A percentile compares a stretch with the other conserved stretches of the same genome.
These are phyloP conservation scores for Adoxophyes honmai DNA, from an alignment of 1,140 invertebrate species.

Conservation along the genomic window DNA sequence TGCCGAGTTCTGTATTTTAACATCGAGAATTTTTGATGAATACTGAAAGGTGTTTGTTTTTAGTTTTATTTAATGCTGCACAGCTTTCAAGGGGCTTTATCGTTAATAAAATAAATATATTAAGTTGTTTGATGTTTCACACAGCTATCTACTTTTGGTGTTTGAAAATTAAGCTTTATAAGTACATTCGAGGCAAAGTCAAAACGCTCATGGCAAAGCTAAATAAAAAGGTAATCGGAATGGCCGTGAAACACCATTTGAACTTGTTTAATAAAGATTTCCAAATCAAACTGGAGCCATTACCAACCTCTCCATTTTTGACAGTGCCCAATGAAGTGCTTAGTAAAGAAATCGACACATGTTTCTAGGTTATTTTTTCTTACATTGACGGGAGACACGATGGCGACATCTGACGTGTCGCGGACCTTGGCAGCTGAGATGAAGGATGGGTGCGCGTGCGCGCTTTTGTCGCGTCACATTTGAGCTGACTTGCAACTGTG, in stretches of 20 bases:
- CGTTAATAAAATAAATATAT: too few species aligned
- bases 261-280: not conserved
- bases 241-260: not conserved
- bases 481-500: not conserved
- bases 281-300: slow-evolving; percentile 2
- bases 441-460: slow-evolving; percentile 4
- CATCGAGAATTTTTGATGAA: too few species aligned
- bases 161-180: too few species aligned
- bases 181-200: too few species aligned
- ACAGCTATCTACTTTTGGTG: too few species aligned
- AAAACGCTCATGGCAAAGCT: not conserved
- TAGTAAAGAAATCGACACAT: slow-evolving; percentile 4
- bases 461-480: not conserved
- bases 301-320: slow-evolving; percentile 5
- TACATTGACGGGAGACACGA: not conserved
- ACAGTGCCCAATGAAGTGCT: slow-evolving; percentile 7
- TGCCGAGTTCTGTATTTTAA: too few species aligned
- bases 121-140: too few species aligned
- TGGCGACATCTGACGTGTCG: slow-evolving; percentile 1
- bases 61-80: too few species aligned
- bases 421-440: not conserved
- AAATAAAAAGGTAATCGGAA: slow-evolving; percentile 2
- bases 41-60: too few species aligned
- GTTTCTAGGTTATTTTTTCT: not conserved
- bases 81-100: too few species aligned